These are phyloP conservation scores for Drosophila pruinosa DNA, from an alignment of 1,140 invertebrate species.

Conservation along the genomic window DNA sequence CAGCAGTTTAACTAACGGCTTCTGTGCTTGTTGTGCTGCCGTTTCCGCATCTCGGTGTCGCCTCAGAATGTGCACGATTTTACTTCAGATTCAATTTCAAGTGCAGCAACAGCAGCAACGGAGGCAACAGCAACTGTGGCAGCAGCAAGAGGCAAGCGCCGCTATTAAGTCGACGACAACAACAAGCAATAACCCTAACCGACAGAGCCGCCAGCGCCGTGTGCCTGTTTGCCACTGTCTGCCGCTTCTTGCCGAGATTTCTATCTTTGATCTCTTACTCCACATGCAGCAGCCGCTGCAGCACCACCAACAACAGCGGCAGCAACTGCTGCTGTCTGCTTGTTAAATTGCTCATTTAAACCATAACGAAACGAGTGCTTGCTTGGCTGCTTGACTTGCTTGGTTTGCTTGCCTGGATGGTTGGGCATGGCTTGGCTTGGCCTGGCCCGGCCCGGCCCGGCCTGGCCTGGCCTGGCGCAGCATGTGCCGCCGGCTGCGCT, in stretches of 20 bases:
- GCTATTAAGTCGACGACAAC: slow-evolving; percentile 79
- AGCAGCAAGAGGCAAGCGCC: slow-evolving; percentile 68
- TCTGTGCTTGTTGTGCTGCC: slow-evolving; percentile 79
- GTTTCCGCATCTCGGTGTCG: slow-evolving; percentile 79
- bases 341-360: slow-evolving; percentile 80
- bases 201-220: slow-evolving; percentile 64
- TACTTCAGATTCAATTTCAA: slow-evolving; percentile 79
- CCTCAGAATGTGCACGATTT: slow-evolving; percentile 80
- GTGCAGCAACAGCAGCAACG: slow-evolving; percentile 61
- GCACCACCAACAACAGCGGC: slow-evolving; percentile 18
- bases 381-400: slow-evolving; percentile 3
- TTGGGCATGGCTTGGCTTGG: slow-evolving; percentile 20
- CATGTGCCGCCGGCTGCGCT: slow-evolving; percentile 59
- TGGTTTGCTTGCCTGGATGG: not conserved
- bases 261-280: slow-evolving; percentile 80
- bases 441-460: not conserved
- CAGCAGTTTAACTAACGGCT: slow-evolving; percentile 78
- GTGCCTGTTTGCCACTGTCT: slow-evolving; percentile 72
- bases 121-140: slow-evolving; percentile 31
- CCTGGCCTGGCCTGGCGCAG: slow-evolving; percentile 20
- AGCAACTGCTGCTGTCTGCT: slow-evolving; percentile 66
- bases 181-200: slow-evolving; percentile 78
- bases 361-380: slow-evolving; percentile 66
- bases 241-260: slow-evolving; percentile 79
- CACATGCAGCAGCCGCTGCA: slow-evolving; percentile 55